Percentiles rank a stretch among this genome's conserved stretches.
These are phyloP conservation scores for Chironomus tepperi DNA, from an alignment of 1,140 invertebrate genomes.

Conservation along the genomic window DNA sequence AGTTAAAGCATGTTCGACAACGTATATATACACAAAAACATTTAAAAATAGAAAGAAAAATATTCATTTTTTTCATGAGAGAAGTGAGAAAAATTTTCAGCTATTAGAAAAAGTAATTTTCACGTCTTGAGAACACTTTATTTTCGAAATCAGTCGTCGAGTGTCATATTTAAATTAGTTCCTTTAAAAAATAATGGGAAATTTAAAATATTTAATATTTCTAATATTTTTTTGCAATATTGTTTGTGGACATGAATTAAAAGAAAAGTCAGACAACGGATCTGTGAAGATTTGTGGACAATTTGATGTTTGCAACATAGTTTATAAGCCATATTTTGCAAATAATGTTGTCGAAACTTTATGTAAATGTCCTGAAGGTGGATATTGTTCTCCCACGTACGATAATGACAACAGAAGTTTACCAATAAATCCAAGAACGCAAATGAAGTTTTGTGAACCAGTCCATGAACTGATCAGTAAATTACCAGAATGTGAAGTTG, in stretches of 20 bases:
- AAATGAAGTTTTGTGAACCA: neutral
- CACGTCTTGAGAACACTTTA: neutral
- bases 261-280: neutral
- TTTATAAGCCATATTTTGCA: neutral
- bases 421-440: neutral
- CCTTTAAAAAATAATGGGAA: neutral
- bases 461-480: neutral
- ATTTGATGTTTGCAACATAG: constrained; percentile 2
- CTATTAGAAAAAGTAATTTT: neutral
- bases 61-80: too few species aligned
- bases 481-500: neutral
- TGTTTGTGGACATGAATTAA: too few species aligned
- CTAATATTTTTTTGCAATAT: too few species aligned
- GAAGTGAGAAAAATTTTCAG: neutral
- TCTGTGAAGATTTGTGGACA: neutral
- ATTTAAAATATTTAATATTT: too few species aligned
- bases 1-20: too few species aligned
- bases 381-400: neutral
- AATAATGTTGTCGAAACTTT: neutral
- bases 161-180: neutral
- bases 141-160: neutral
- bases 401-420: neutral
- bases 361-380: neutral
- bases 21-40: too few species aligned
- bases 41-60: too few species aligned